Base-by-base conservation (phyloP, 2,797 vertebrate species). In the Anguilla obscura region DNA sequence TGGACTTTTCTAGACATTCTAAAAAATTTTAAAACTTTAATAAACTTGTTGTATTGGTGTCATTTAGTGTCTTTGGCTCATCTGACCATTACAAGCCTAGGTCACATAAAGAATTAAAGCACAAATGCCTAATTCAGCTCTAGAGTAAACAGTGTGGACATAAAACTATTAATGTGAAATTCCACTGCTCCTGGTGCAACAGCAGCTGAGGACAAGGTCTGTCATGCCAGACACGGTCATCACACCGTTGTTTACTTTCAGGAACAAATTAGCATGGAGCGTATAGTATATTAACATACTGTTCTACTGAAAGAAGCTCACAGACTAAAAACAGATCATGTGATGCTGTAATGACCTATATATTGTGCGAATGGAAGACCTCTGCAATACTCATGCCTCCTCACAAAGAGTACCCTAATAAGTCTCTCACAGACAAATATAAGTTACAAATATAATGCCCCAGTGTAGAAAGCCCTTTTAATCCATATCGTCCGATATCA, bases 71-170 rank as follows among this genome's bases (percentile, higher is more conserved):
- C 33, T 12, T 10, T 30, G 27, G 69, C 27, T 14, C 10, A 6
- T 33, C 24, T 71, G 30, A 16, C 14, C 12, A 14, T 30, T 10
- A 66, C 8, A 16, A 16, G 69, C 1, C 0, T 10, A 14, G n/a
- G 24, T 27, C 27, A n/a, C 30, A 12, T 74, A 74, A 74, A 33
- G 9, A 36, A 30, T 74, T 74, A 30, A 74, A 3, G 12, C 12
- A 74, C 30, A 74, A 74, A 74, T 74, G n/a, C 69, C 33, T 33
- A 74, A 74, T 74, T 74, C 69, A 74, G n/a, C 69, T 27, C 69
- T 74, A 33, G n/a, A 30, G n/a, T 33, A 74, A 27, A 74, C 69
- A 12, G 69, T 10, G 12, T 74, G 69, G 69, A 36, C 7, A 14
- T 14, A 12, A 74, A 14, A 74, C 69, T 3, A 74, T 36, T 3